Conservation (phyloP, 2,113 vertebrate species). For the Montifringilla adamsi region DNA sequence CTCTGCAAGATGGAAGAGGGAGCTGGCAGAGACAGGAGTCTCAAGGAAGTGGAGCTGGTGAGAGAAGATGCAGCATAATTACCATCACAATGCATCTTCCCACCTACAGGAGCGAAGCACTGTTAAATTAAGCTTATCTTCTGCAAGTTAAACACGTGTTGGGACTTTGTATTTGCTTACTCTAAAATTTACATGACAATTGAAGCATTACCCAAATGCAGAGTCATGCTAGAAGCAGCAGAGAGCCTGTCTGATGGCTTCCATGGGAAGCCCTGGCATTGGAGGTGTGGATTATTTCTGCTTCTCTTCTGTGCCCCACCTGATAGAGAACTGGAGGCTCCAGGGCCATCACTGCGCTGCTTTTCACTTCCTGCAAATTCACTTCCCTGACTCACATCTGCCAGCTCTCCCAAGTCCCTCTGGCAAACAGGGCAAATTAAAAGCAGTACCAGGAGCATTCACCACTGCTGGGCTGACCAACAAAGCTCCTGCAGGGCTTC, state of each 20-base stretch:
- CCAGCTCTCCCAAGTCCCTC: background rate
- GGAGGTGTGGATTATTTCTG: background rate
- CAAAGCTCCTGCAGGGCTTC: background rate
- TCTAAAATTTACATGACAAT: conserved; percentile 8
- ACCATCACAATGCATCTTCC: background rate
- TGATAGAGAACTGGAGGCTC: background rate
- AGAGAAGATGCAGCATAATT: background rate
- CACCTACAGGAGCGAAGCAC: background rate
- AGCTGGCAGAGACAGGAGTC: background rate
- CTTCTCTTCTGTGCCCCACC: background rate
- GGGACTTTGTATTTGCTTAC: conserved; percentile 7
- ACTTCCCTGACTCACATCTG: background rate
- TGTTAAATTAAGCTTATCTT: conserved; percentile 23
- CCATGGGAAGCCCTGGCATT: background rate
- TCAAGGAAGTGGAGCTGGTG: background rate
- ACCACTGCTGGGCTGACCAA: background rate
- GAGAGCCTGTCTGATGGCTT: background rate
- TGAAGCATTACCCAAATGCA: background rate
- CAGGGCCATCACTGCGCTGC: background rate
- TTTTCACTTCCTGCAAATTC: background rate
- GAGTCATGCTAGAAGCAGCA: background rate
- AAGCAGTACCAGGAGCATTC: background rate
- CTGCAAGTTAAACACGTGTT: background rate
- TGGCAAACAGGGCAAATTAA: background rate
- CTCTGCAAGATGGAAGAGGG: background rate